Evolutionary conservation across 2,113 vertebrate species (phyloP).

Genomic region (Melanotaenia duboulayi): DNA sequence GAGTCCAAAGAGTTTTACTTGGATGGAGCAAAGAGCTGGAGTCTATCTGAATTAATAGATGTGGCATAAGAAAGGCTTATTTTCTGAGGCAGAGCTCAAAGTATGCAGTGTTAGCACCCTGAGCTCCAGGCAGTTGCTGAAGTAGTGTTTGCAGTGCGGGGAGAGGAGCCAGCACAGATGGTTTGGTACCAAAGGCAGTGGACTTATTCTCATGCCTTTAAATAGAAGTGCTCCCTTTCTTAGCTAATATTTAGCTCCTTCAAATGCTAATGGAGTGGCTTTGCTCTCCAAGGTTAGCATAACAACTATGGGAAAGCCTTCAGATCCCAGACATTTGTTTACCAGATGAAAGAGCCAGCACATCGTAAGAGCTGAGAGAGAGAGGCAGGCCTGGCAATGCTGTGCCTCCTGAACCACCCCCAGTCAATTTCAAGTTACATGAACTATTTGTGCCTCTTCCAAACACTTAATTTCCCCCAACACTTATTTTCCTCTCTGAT

Average conservation of each 20-base stretch:
- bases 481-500: slow-evolving; percentile 79
- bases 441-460: slow-evolving; percentile 83
- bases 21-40: slow-evolving; percentile 70
- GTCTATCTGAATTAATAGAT: slow-evolving; percentile 75
- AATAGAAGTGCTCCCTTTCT: slow-evolving; percentile 94
- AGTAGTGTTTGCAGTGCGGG: slow-evolving; percentile 79
- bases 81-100: slow-evolving; percentile 67
- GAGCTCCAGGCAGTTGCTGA: slow-evolving; percentile 59
- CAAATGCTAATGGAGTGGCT: slow-evolving; percentile 99
- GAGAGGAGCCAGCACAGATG: slow-evolving; percentile 92
- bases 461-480: slow-evolving; percentile 82
- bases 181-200: slow-evolving; percentile 88
- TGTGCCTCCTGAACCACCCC: slow-evolving; percentile 57
- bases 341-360: slow-evolving; percentile 91
- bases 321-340: slow-evolving; percentile 98
- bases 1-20: slow-evolving; percentile 70
- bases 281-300: slow-evolving; percentile 98
- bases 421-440: slow-evolving; percentile 90
- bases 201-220: slow-evolving; percentile 98
- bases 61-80: slow-evolving; percentile 65
- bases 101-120: slow-evolving; percentile 44
- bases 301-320: slow-evolving; percentile 99
- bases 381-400: slow-evolving; percentile 52
- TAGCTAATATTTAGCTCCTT: slow-evolving; percentile 99
- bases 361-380: slow-evolving; percentile 81